Percentiles rank a stretch among this genome's conserved stretches.
phyloP scores from a whole-genome alignment of 2,797 vertebrate genomes.

The Pempheris klunzingeri region DNA sequence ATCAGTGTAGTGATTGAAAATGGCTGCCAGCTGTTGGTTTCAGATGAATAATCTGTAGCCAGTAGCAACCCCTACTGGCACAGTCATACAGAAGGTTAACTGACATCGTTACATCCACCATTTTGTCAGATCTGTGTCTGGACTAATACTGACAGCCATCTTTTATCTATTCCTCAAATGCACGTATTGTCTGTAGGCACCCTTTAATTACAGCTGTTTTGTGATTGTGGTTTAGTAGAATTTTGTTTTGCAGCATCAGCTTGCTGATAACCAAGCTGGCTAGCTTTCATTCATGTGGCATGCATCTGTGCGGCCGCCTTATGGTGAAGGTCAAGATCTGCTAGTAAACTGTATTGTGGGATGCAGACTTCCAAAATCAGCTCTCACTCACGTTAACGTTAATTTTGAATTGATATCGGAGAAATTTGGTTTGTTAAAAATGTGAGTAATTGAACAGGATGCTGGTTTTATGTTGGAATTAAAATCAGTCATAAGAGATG shows the following conservation, averaged over 20 bases:
- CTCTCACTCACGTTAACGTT: no score
- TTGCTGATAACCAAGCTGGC: neutral
- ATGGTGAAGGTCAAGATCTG: no score
- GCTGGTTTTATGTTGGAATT: no score
- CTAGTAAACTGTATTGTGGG: no score
- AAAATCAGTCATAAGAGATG: no score
- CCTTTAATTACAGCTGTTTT: neutral
- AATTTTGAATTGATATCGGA: no score
- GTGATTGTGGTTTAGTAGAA: neutral
- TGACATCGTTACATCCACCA: neutral
- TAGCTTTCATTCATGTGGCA: no score
- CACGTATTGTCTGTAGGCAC: neutral
- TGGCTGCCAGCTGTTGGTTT: neutral
- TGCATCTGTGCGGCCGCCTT: no score
- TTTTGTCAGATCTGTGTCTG: slow-evolving; percentile 12
- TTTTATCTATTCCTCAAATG: neutral
- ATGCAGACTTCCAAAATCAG: no score
- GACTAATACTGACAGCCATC: neutral
- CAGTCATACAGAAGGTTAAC: neutral
- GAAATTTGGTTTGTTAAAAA: no score
- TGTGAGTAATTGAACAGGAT: no score
- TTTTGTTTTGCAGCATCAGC: neutral
- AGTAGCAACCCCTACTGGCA: neutral
- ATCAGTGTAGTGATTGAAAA: slow-evolving; percentile 52
- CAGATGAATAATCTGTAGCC: slow-evolving; percentile 6